Evolutionary conservation across 1,140 invertebrate genomes (phyloP).

Genomic region (Thereuonema tuberculata): DNA sequence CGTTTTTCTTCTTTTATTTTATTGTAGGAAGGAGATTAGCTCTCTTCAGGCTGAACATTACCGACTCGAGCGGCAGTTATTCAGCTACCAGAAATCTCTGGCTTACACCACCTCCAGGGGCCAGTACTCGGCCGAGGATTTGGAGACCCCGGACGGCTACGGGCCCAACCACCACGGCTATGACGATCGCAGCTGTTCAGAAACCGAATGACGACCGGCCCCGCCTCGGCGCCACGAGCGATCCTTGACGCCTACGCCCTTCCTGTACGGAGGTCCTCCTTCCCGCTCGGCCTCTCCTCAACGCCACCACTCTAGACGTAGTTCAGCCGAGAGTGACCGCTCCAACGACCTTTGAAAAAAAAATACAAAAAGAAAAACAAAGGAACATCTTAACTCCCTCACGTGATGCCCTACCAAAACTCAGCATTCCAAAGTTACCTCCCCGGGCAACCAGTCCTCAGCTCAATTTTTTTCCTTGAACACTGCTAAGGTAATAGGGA

Average conservation of each 20-base stretch:
- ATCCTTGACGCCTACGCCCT: background rate
- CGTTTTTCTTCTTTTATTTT: background rate
- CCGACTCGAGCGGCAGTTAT: slow-evolving; percentile 65
- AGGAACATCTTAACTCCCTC: background rate
- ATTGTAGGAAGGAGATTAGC: slow-evolving; percentile 57
- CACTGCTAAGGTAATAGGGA: no score
- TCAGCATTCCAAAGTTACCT: no score
- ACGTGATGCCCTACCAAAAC: no score
- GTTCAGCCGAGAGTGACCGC: background rate
- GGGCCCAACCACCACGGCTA: background rate
- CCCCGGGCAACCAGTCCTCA: no score
- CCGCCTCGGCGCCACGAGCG: background rate
- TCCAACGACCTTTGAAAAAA: background rate
- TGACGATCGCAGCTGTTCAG: slow-evolving; percentile 3
- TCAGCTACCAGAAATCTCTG: slow-evolving; percentile 73
- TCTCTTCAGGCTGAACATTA: slow-evolving; percentile 74
- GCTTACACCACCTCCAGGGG: slow-evolving; percentile 51
- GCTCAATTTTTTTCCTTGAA: no score
- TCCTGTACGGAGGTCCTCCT: background rate
- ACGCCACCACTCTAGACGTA: background rate
- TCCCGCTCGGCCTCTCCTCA: background rate
- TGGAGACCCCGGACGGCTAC: slow-evolving; percentile 6
- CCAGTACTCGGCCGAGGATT: slow-evolving; percentile 7
- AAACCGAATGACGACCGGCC: slow-evolving; percentile 4
- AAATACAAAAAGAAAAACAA: no score